Evolutionary conservation across 2,797 vertebrate genomes (phyloP), one percentile per base, ranked within the genome.

Genomic region (Eulemur rubriventer): DNA sequence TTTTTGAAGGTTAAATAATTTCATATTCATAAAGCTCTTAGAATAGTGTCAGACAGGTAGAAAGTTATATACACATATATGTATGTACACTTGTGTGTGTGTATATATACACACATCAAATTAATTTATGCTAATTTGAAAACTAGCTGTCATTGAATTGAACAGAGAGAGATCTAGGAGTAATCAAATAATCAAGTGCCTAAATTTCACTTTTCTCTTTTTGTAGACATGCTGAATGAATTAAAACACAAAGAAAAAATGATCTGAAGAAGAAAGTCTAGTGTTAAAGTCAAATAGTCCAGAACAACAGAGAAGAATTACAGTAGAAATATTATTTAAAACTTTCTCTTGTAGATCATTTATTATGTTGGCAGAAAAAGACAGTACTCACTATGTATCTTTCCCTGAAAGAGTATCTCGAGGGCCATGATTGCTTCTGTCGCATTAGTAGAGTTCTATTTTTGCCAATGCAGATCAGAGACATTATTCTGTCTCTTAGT

Each of bases 91-190:
- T 24, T 65, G 4, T 70, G 28, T 43, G 12, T 63, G 4, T 28
- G 10, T 57, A 8, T 30, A 20, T 35, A 8, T 17, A 11, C 35
- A 33, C 8, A 11, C 33, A 33, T 8, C 79, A 57, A n/a, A 70
- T 76, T 91, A 89, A 13, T 48, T 96, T 52, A 18, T 57, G 4
- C 7, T 88, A 52, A 59, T 55, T 94, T 87, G 28, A 95, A 95
- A 87, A 80, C 50, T 57, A 80, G 12, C 13, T 20, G 17, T 65
- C 61, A 85, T 20, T 91, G 10, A 85, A 72, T 83, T 61, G 7
- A 18, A 33, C 89, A 18, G 30, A 81, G 30, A 63, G 10, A 80
- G 12, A 80, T 2, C 2, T 8, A 18, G 10, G 2, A 35, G 63
- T 70, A 73, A 81, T 55, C 26, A 57, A 75, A 61, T 59, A 41